A percentile compares a stretch with the other conserved stretches of the same genome.
Evolutionary conservation across 2,113 vertebrate species (phyloP).

Genomic region (Passer domesticus): DNA sequence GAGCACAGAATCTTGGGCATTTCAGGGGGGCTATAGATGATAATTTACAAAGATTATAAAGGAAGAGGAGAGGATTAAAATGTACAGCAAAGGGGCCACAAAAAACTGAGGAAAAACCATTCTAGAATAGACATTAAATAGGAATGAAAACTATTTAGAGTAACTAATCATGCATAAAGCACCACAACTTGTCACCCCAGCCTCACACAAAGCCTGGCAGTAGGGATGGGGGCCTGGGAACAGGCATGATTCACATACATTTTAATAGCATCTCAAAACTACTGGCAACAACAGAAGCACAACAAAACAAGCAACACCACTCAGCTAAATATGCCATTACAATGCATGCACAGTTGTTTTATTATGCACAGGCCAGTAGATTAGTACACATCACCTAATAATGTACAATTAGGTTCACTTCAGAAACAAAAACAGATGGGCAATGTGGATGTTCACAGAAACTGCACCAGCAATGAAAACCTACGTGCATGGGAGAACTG

Average conservation of each 20-base stretch:
- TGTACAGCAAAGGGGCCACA: neutral
- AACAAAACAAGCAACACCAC: neutral
- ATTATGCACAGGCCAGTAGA: constrained; percentile 22
- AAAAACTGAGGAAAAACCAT: neutral
- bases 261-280: neutral
- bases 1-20: neutral
- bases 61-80: neutral
- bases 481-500: neutral
- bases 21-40: neutral
- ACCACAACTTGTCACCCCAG: neutral
- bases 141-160: neutral
- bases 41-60: neutral
- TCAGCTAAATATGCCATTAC: constrained; percentile 10
- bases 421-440: neutral
- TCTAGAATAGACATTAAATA: neutral
- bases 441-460: neutral
- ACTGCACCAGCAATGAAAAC: neutral
- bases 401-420: neutral
- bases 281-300: neutral
- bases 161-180: neutral
- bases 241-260: neutral
- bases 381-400: neutral
- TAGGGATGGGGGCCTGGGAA: neutral
- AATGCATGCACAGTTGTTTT: constrained; percentile 45
- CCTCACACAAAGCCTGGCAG: neutral